Conservation (phyloP, 2,113 vertebrate species). For the Erythrolamprus reginae region DNA sequence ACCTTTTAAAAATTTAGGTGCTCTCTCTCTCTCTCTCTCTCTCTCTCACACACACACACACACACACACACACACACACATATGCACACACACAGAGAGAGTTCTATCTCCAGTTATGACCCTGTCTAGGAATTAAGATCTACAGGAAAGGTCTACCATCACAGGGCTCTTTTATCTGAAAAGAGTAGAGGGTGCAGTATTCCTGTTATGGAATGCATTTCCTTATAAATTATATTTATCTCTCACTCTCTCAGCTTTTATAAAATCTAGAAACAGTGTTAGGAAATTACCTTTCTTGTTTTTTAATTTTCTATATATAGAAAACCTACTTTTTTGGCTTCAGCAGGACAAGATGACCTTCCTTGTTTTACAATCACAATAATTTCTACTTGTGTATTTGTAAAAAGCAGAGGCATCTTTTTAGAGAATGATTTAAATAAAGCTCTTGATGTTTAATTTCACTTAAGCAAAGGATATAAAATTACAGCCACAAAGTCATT, state of each 20-base stretch:
- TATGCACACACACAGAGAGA: too few species aligned
- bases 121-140: neutral
- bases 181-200: neutral
- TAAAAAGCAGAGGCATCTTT: neutral
- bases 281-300: neutral
- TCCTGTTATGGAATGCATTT: neutral
- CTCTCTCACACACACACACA: too few species aligned
- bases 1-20: too few species aligned
- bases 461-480: neutral
- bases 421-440: neutral
- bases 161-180: neutral
- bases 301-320: neutral
- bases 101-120: neutral
- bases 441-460: neutral
- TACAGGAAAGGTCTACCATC: neutral
- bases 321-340: neutral
- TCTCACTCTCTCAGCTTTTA: neutral
- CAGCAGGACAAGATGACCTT: neutral
- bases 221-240: neutral
- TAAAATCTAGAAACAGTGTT: neutral
- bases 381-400: neutral
- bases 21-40: too few species aligned
- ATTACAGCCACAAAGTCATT: neutral
- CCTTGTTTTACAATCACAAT: neutral
- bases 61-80: too few species aligned